Base-by-base conservation (phyloP, 2,113 vertebrate genomes). In the Psilopogon haemacephalus region DNA sequence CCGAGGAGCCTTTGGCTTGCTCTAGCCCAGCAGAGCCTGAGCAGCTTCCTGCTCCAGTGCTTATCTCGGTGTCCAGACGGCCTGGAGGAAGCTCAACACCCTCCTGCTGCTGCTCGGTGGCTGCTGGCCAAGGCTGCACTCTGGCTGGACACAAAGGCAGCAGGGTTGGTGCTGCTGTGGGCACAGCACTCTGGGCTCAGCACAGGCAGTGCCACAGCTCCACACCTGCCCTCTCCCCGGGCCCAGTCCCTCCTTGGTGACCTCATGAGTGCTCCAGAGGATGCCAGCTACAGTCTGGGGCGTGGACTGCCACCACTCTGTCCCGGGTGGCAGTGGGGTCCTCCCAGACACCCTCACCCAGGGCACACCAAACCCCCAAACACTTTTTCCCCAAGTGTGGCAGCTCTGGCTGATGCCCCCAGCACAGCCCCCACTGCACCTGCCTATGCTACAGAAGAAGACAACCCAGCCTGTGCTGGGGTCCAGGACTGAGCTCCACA, bases 21-120 rank as follows among this genome's bases (percentile, higher is more conserved):
- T 52, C 26, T 16, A 46, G 27, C 84, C 68, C 48, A 1, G 63
- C 27, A 0, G 1, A 0, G 58, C 40, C 42, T 0, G 3, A 69
- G 75, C 6, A 11, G 11, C 19, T 95, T 96, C 96, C 95, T 95
- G 94, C 91, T 48, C 60, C 0, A 0, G 6, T 0, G 13, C 90
- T 96, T 96, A 96, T 97, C 96, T 94, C 82, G n/a, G 0, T 2
- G 59, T 54, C 95, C 96, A 95, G 95, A 62, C 42, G 0, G 86
- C 69, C 48, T 12, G 8, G 15, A 92, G 94, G 95, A 96, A 97
- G 89, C 88, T 11, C 1, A 87, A 86, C 94, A 85, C 90, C 92
- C 89, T 87, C 3, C 0, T 2, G 7, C 59, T 6, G 30, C 1
- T 75, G 75, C 33, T 42, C 5, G 17, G 62, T 65, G 63, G 63